Conservation (phyloP, 2,797 vertebrate genomes). For the Lutjanus argentimaculatus region DNA sequence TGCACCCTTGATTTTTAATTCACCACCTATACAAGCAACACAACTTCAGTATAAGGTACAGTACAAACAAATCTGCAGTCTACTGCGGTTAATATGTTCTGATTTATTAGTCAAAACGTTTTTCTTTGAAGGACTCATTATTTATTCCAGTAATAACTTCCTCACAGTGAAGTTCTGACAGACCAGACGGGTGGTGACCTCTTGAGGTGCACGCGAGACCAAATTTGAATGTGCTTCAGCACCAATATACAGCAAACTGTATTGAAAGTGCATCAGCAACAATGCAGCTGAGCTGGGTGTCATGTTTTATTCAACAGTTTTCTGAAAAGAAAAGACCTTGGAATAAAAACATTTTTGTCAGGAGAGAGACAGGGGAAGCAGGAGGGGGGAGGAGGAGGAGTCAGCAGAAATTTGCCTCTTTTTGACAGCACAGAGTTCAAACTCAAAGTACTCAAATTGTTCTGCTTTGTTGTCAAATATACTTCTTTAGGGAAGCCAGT, state of each 20-base stretch:
- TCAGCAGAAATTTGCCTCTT: slow-evolving; percentile 19
- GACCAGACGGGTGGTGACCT: slow-evolving; percentile 6
- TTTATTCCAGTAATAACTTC: slow-evolving; percentile 5
- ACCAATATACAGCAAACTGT: not conserved
- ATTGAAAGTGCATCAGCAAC: slow-evolving; percentile 25
- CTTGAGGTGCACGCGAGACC: not conserved
- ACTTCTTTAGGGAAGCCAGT: not conserved
- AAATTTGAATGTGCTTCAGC: slow-evolving; percentile 29
- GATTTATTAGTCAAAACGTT: not conserved
- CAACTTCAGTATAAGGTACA: not conserved
- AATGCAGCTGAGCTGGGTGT: slow-evolving; percentile 25
- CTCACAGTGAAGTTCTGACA: not conserved
- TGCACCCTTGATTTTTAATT: not conserved
- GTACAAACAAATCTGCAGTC: not conserved
- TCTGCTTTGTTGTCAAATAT: slow-evolving; percentile 16
- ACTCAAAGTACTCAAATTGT: not conserved
- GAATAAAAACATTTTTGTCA: slow-evolving; percentile 28
- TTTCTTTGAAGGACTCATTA: not conserved
- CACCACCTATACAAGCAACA: not conserved
- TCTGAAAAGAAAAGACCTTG: slow-evolving; percentile 44
- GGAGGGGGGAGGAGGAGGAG: slow-evolving; percentile 17
- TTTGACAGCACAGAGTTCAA: slow-evolving; percentile 34
- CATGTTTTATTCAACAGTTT: slow-evolving; percentile 70
- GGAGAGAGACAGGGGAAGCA: not conserved
- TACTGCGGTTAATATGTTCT: not conserved